These are phyloP conservation scores for Lamprologus lemairii DNA, from an alignment of 2,113 vertebrate genomes.

Conservation along the genomic window DNA sequence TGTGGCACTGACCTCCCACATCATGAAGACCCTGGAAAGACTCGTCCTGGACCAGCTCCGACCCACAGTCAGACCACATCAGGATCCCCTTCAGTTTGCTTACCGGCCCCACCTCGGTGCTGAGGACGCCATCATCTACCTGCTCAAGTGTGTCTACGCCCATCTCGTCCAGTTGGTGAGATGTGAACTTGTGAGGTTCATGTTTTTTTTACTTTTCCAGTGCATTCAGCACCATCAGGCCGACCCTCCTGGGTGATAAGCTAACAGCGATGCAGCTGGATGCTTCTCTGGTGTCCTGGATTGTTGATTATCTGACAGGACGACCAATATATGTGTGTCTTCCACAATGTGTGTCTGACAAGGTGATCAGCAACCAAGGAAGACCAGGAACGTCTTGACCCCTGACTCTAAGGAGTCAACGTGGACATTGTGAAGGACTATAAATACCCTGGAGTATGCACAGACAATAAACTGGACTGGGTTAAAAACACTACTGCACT, in stretches of 20 bases:
- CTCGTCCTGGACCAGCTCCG: no score
- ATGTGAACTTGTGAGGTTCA: neutral
- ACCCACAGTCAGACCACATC: no score
- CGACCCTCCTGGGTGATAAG: neutral
- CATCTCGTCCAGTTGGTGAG: neutral
- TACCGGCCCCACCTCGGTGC: no score
- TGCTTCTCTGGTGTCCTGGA: neutral
- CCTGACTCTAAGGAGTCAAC: neutral
- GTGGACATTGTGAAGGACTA: neutral
- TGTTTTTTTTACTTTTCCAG: neutral
- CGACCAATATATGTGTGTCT: neutral
- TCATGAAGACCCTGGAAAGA: no score
- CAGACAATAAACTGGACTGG: neutral
- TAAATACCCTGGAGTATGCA: neutral
- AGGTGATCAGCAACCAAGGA: neutral
- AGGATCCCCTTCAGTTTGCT: no score
- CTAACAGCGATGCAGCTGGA: neutral
- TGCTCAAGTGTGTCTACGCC: neutral
- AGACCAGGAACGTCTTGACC: neutral
- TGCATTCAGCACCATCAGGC: neutral
- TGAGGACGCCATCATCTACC: no score
- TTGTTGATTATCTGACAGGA: neutral
- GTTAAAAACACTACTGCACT: neutral
- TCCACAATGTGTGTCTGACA: neutral
- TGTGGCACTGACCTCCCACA: no score